A percentile compares a stretch with the other conserved stretches of the same genome.
Conservation (phyloP, 2,113 vertebrate genomes). For the Ptychochromis oligacanthus region DNA sequence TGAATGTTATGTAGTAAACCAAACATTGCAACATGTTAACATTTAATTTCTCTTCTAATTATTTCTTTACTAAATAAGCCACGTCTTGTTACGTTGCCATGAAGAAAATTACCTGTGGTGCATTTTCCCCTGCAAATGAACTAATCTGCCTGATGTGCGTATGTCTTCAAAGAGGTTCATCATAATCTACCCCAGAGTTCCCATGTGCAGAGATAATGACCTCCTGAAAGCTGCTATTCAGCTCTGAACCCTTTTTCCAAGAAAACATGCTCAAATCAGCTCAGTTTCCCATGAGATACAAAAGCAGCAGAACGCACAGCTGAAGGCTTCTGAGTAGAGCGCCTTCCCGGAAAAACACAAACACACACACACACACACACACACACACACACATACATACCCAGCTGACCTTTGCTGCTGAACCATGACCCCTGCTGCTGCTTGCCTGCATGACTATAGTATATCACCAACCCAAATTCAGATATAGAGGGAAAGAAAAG, state of each 20-base stretch:
- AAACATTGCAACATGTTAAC: background rate
- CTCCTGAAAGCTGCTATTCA: constrained; percentile 41
- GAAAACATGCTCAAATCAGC: constrained; percentile 39
- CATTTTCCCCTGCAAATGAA: background rate
- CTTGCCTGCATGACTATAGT: constrained; percentile 11
- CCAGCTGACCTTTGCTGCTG: background rate
- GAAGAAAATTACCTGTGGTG: background rate
- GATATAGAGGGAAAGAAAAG: background rate
- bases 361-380: background rate
- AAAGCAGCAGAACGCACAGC: constrained; percentile 56
- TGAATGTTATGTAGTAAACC: background rate
- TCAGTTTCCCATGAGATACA: constrained; percentile 25
- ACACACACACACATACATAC: background rate
- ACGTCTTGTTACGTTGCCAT: background rate
- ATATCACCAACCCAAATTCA: background rate
- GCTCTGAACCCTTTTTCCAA: constrained; percentile 37
- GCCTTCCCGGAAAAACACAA: constrained; percentile 70
- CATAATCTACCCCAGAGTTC: background rate
- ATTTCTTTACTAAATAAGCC: background rate
- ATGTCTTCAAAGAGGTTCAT: constrained; percentile 17
- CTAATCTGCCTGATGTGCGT: constrained; percentile 1
- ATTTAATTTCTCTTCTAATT: background rate
- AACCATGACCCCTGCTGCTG: constrained; percentile 49
- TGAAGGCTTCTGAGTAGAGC: constrained; percentile 67
- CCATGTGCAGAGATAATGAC: constrained; percentile 35